phyloP scores from a whole-genome alignment of 2,888 invertebrate genomes.

The Altica lythri region DNA sequence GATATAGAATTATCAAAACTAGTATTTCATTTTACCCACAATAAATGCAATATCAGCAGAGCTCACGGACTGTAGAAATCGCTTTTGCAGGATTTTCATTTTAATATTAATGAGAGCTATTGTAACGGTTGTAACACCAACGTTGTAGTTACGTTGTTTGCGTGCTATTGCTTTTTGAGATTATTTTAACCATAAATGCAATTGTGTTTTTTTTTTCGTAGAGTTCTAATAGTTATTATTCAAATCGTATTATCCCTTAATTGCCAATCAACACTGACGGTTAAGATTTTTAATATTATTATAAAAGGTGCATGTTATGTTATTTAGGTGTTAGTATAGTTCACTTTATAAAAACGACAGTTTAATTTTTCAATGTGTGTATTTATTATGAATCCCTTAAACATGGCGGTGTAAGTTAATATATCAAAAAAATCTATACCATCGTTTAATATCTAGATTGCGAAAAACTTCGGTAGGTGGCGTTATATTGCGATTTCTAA shows the following conservation, averaged over 20 bases:
- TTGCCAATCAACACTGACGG: not conserved
- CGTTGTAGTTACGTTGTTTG: constrained; percentile 8
- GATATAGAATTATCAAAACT: not conserved
- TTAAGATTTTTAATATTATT: not conserved
- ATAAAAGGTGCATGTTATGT: too few species aligned
- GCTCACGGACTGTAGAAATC: constrained; percentile 1
- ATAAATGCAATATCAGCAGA: not conserved
- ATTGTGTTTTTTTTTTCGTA: not conserved
- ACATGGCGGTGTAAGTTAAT: too few species aligned
- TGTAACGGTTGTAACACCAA: constrained; percentile 5
- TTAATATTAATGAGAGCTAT: constrained; percentile 14
- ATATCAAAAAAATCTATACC: too few species aligned
- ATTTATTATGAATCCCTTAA: too few species aligned
- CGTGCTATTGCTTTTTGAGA: constrained; percentile 14
- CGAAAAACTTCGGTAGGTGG: too few species aligned
- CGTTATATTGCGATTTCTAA: too few species aligned
- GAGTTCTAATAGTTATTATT: not conserved
- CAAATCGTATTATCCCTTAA: not conserved
- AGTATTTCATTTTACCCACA: not conserved
- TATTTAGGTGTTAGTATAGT: too few species aligned
- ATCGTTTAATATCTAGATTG: too few species aligned
- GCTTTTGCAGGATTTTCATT: constrained; percentile 6
- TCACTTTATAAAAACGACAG: too few species aligned
- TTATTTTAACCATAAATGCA: constrained; percentile 12
- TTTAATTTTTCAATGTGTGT: too few species aligned